Evolutionary conservation across 2,888 invertebrate genomes (phyloP), one percentile per base, ranked within the genome.

Genomic region (Pasiphila rectangulata): DNA sequence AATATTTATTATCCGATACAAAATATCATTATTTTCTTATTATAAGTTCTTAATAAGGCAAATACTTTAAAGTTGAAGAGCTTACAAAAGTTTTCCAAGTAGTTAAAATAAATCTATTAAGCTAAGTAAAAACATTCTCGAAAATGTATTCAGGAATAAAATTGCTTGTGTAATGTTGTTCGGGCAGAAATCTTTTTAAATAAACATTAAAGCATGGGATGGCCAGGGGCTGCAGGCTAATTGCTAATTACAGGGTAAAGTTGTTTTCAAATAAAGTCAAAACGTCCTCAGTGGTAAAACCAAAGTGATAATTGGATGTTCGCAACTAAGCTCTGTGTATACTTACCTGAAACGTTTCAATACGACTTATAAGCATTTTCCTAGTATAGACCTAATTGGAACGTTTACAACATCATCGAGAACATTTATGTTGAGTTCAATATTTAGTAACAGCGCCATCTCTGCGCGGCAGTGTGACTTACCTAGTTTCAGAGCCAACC

Each of bases 401-500:
- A n/a, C n/a, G 32, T 19, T 9, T 10, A 4, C n/a, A 32, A 10
- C 17, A 16, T 10, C 10, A 17, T 17, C 4, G 17, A 19, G 17
- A 32, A 32, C 16, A 7, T 13, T 9, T 17, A 21, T 21, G 21
- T 6, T 10, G 17, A 12, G 10, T 13, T n/a, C n/a, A 23, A 27
- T 9, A 20, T 19, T 21, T 41, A 6, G 0, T 20, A 15, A 52
- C 35, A 80, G 64, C 72, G 83, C 59, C 87, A 82, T 79, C 87
- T 86, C 57, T 63, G 46, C 57, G 39, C n/a, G 10, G 1, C 9
- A 19, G 4, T 17, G 4, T 35, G 37, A 75, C 83, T 89, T 80
- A 93, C 94, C 93, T 91, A 67, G 93, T 88, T 89, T 94, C 94
- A 58, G 93, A 92, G 59, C 94, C 94, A 46, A 94, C 91, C 35